Percentiles rank a stretch among this genome's conserved stretches.
These are phyloP conservation scores for Tillus elongatus DNA, from an alignment of 2,888 invertebrate genomes.

Conservation along the genomic window DNA sequence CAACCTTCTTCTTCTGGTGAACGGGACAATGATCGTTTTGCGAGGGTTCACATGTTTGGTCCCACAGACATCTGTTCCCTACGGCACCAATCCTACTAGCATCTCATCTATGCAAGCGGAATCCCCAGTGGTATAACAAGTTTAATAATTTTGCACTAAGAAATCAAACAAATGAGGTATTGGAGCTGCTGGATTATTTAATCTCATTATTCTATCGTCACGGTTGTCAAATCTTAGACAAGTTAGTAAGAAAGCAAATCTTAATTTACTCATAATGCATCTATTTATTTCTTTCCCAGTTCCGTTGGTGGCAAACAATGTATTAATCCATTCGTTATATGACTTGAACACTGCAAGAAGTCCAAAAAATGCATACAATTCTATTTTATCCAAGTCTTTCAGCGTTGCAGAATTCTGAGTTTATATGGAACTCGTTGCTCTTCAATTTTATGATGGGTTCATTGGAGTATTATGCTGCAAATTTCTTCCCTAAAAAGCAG, in stretches of 20 bases:
- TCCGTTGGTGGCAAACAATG: no score
- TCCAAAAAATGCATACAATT: constrained; percentile 6
- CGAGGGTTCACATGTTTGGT: no score
- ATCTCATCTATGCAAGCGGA: no score
- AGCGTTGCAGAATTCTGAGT: constrained; percentile 8
- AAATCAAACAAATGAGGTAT: constrained; percentile 13
- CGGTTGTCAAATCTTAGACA: constrained; percentile 8
- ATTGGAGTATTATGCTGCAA: constrained; percentile 8
- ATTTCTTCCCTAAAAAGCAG: constrained; percentile 6
- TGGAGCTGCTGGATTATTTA: constrained; percentile 9
- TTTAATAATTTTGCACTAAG: constrained; percentile 15
- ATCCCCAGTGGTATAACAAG: constrained; percentile 9
- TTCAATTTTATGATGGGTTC: constrained; percentile 6
- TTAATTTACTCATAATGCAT: no score
- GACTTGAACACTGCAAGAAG: constrained; percentile 4
- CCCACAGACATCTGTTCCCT: no score
- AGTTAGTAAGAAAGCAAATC: constrained; percentile 8
- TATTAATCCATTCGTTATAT: constrained; percentile 3
- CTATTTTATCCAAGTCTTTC: constrained; percentile 1
- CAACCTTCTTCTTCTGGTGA: no score
- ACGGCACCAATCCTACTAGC: no score
- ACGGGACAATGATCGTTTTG: no score
- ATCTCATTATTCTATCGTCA: constrained; percentile 5
- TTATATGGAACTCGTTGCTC: constrained; percentile 4
- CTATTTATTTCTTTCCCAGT: no score